Evolutionary conservation across 1,140 invertebrate genomes (phyloP), one percentile per base, ranked within the genome.

Genomic region (Brachionus paranguensis): DNA sequence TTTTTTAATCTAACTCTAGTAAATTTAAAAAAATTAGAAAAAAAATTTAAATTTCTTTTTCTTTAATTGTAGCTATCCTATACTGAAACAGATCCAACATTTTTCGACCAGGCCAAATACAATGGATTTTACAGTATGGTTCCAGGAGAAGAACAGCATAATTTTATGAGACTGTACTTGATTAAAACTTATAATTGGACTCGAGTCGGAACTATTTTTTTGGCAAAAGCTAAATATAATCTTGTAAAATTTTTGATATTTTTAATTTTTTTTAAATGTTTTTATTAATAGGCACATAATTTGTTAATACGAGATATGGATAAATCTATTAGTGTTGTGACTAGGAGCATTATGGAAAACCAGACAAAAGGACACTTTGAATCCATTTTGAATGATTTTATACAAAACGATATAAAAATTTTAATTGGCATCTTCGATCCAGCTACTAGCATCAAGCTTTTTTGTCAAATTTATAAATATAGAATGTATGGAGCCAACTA

Each of bases 11-110:
- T 81, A 10, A 81, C 78, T 27, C 20, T 81, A 20, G 78, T 81
- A 81, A 68, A 41, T 37, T 6, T 0, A 37, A 37, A 6, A 37
- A 37, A 37, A 7, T 37, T 17, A 17, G 24, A 29, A 41, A 33
- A 33, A 47, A 81, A 11, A 20, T 11, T 68, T 20, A 24, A 43
- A 10, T 33, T 29, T 0, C 11, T 64, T 81, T 37, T 6, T 27
- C 55, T 81, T 20, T 45, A n/a, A 85, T 88, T 85, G 91, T 91
- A 98, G 93, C 90, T 99, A 27, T 97, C 96, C 2, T 99, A 98
- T 89, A 96, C 96, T 2, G 97, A 99, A 89, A 99, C 96, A 14
- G 96, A 99, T 90, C 96, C 97, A 1, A 96, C 97, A 93, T 97
- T 98, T 90, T 96, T 95, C 0, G 94, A 93, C 87, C 74, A 86